Base-by-base conservation (phyloP, 2,888 invertebrate genomes). In the Cerceris ruficornis region DNA sequence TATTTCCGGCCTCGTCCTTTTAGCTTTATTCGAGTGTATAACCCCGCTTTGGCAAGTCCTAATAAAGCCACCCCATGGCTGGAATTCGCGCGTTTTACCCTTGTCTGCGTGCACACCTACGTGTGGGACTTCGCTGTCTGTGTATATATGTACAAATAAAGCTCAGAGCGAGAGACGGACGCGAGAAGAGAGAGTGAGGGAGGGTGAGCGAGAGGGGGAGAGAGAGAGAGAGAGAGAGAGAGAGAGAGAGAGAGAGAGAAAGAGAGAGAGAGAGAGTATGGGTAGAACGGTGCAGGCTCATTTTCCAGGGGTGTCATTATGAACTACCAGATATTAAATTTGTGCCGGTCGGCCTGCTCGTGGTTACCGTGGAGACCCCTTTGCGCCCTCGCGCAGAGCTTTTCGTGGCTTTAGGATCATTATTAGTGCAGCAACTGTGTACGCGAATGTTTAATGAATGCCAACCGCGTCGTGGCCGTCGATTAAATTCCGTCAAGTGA, bases 351-450 rank as follows among this genome's bases (percentile, higher is more conserved):
- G 84, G 84, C 81, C 83, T 85, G 87, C 82, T 73, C 75, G 80
- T 78, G 86, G 88, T 88, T 88, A 88, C 89, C 89, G 84, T 87
- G 86, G 88, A 80, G 80, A 86, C 79, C 83, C 86, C 70, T 79
- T 80, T 67, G 74, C 77, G 65, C 78, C 79, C 74, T 81, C 81
- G 60, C 66, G 68, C 62, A 69, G 74, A 75, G 80, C 82, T 82
- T 86, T 83, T 74, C 80, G 82, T 75, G 85, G 82, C 85, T 82
- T 85, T 72, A 65, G 76, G 82, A 86, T 84, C 82, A 86, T 86
- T 86, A 85, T 85, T 85, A 84, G 85, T 75, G 76, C 79, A 77
- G 86, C 77, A 70, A 86, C 73, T 75, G 78, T 73, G 77, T 80
- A 76, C 82, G 67, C 75, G 70, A 66, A 59, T 70, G 79, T 76